A percentile compares a stretch with the other conserved stretches of the same genome.
phyloP scores from a whole-genome alignment of 1,140 invertebrate species.

The Drosophila asahinai region DNA sequence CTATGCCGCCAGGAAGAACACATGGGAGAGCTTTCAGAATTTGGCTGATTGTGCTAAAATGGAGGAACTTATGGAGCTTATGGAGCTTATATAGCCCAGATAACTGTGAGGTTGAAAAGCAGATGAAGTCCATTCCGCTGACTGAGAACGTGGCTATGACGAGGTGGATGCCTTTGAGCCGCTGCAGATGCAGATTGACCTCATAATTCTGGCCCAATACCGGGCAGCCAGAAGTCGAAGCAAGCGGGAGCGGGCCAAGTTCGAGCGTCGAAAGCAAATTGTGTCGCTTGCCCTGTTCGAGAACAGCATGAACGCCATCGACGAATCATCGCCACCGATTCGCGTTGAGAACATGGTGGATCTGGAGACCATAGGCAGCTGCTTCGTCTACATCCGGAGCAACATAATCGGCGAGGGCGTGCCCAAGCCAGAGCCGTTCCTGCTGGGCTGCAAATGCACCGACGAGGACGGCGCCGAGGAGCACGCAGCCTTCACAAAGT shows the following conservation, averaged over 20 bases:
- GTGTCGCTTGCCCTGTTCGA: slow-evolving; percentile 90
- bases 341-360: slow-evolving; percentile 93
- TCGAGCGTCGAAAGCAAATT: slow-evolving; percentile 87
- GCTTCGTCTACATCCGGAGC: slow-evolving; percentile 94
- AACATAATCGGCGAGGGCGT: slow-evolving; percentile 90
- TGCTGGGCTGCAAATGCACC: slow-evolving; percentile 93
- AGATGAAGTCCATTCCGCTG: not conserved
- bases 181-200: slow-evolving; percentile 57
- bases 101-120: slow-evolving; percentile 38
- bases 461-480: slow-evolving; percentile 81
- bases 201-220: slow-evolving; percentile 75
- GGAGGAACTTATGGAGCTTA: slow-evolving; percentile 86
- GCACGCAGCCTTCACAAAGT: slow-evolving; percentile 88
- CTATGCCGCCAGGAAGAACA: slow-evolving; percentile 90
- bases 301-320: slow-evolving; percentile 87
- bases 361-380: slow-evolving; percentile 91
- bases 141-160: slow-evolving; percentile 14
- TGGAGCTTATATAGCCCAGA: too few species aligned
- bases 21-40: slow-evolving; percentile 94
- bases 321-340: slow-evolving; percentile 85
- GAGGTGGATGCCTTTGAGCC: slow-evolving; percentile 65
- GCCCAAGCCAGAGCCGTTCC: slow-evolving; percentile 90
- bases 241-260: slow-evolving; percentile 2
- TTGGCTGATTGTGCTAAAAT: slow-evolving; percentile 89
- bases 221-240: slow-evolving; percentile 52